Evolutionary conservation across 1,140 invertebrate genomes (phyloP).

Genomic region (Aphis gossypii): DNA sequence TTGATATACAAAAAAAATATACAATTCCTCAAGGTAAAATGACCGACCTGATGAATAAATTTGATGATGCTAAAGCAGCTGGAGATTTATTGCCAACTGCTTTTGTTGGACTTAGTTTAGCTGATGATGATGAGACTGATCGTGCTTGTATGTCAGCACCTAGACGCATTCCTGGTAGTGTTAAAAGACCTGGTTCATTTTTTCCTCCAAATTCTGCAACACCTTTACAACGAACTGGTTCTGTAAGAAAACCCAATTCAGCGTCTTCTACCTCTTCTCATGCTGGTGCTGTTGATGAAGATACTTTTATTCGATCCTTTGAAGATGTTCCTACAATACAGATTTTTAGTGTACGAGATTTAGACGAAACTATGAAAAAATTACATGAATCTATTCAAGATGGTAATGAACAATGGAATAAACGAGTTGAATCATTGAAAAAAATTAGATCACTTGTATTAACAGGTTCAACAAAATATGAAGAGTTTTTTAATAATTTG

Average conservation of each 20-base stretch:
- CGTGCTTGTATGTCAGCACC: conserved; percentile 49
- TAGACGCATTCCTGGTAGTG: conserved; percentile 53
- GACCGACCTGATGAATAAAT: conserved; percentile 78
- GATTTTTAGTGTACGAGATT: conserved; percentile 82
- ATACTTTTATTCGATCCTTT: conserved; percentile 85
- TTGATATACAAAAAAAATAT: conserved; percentile 83
- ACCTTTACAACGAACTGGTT: conserved; percentile 47
- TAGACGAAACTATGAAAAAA: conserved; percentile 82
- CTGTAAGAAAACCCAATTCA: conserved; percentile 58
- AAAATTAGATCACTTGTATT: conserved; percentile 82
- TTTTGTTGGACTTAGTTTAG: conserved; percentile 60
- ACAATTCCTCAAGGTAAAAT: conserved; percentile 78
- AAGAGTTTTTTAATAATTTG: conserved; percentile 83
- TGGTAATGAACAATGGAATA: conserved; percentile 89
- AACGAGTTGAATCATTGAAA: conserved; percentile 87
- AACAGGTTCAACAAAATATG: conserved; percentile 79
- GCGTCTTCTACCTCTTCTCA: conserved; percentile 62
- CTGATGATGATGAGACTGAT: conserved; percentile 58
- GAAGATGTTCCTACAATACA: conserved; percentile 82
- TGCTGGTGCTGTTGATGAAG: conserved; percentile 88
- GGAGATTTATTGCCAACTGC: conserved; percentile 83
- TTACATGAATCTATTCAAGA: conserved; percentile 81
- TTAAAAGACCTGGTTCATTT: conserved; percentile 49
- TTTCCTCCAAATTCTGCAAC: conserved; percentile 50
- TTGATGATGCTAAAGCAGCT: conserved; percentile 84